phyloP scores from a whole-genome alignment of 2,797 vertebrate genomes.

The Cyprinodon diabolis region DNA sequence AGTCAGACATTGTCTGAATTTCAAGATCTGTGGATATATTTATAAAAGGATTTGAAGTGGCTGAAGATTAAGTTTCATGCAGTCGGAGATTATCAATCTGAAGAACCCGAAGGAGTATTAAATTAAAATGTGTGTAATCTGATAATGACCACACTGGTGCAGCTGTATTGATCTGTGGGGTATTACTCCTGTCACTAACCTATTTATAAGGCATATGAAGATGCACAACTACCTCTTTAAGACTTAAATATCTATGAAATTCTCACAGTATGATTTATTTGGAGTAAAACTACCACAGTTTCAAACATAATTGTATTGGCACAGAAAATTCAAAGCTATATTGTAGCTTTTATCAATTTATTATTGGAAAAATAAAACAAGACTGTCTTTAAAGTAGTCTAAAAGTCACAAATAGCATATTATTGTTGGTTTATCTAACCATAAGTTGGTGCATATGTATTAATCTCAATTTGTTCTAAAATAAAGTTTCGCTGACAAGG shows the following conservation, averaged over 20 bases:
- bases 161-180: slow-evolving; percentile 52
- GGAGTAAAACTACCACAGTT: not conserved
- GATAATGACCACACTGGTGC: slow-evolving; percentile 26
- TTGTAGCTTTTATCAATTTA: not conserved
- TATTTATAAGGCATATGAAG: slow-evolving; percentile 18
- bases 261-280: not conserved
- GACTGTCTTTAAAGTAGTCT: not conserved
- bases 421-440: not conserved
- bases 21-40: slow-evolving; percentile 28
- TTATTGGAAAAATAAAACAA: not conserved
- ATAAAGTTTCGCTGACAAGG: not conserved
- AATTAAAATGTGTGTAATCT: slow-evolving; percentile 5
- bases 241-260: not conserved
- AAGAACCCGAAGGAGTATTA: not conserved
- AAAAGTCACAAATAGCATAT: not conserved
- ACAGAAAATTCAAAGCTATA: not conserved
- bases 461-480: not conserved
- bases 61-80: slow-evolving; percentile 18
- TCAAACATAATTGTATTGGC: not conserved
- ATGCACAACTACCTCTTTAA: not conserved
- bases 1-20: slow-evolving; percentile 37
- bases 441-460: not conserved
- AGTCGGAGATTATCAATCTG: not conserved
- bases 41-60: slow-evolving; percentile 24
- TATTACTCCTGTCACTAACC: slow-evolving; percentile 18